phyloP scores from a whole-genome alignment of 2,113 vertebrate genomes.

The Microtus montanus region DNA sequence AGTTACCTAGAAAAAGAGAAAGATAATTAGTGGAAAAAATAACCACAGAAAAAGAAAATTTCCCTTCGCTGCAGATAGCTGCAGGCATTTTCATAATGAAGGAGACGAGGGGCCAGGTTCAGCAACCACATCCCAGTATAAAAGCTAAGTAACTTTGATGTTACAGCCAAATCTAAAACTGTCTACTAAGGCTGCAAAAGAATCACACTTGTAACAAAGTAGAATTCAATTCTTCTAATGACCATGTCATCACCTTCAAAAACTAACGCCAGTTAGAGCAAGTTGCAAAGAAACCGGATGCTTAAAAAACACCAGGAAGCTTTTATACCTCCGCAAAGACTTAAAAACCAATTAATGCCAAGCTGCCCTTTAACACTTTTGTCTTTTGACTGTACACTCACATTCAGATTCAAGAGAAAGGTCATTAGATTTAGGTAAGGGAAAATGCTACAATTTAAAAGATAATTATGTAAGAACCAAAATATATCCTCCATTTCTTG shows the following conservation, averaged over 20 bases:
- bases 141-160: not conserved
- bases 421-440: not conserved
- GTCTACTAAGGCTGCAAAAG: not conserved
- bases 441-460: slow-evolving; percentile 41
- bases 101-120: not conserved
- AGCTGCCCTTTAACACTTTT: slow-evolving; percentile 42
- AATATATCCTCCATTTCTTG: not conserved
- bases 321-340: not conserved
- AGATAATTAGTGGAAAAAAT: not conserved
- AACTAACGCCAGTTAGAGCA: not conserved
- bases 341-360: slow-evolving; percentile 59
- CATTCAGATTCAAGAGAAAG: slow-evolving; percentile 22
- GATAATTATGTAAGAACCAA: slow-evolving; percentile 14
- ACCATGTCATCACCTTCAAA: slow-evolving; percentile 27
- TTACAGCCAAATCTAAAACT: slow-evolving; percentile 27
- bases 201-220: slow-evolving; percentile 27
- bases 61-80: not conserved
- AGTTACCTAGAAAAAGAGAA: not conserved
- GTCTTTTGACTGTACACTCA: slow-evolving; percentile 30
- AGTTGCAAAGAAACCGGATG: slow-evolving; percentile 30
- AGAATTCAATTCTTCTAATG: slow-evolving; percentile 50
- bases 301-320: slow-evolving; percentile 54
- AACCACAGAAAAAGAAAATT: not conserved
- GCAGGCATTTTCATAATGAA: not conserved
- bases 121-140: not conserved